Evolutionary conservation across 2,797 vertebrate genomes (phyloP), one percentile per base, ranked within the genome.

Genomic region (Macrochelys suwanniensis): DNA sequence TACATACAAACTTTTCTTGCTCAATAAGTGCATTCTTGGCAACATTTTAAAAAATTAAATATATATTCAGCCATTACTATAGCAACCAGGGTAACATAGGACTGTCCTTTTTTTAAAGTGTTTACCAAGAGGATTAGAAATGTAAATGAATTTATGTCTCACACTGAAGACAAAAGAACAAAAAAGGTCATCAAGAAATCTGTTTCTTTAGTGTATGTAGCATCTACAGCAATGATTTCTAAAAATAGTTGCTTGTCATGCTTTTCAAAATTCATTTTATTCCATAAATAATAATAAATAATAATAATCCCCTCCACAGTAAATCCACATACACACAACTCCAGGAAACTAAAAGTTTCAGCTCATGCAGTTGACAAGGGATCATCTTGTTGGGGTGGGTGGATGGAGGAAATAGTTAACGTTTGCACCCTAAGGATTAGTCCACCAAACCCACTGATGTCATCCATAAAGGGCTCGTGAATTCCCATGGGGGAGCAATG

Each of bases 131-230:
- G 3, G 4, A 92, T 78, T 5, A 57, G 80, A 92, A 88, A 10
- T 51, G 5, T 13, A 86, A 80, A 74, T 2, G 3, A 87, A 79
- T 93, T 61, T 25, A 9, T 91, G 21, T 37, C 12, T 90, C 85
- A 94, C 88, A 79, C 37, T 28, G 13, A 78, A 87, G 51, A 84
- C 89, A 79, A 28, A 90, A 87, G 68, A 95, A 47, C 26, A 86
- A 94, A 94, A 94, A 96, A 81, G 28, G 21, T 80, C 74, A 89
- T 50, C 16, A 6, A 68, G 33, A 71, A 80, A 94, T 88, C 2
- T 95, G 84, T 80, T 76, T 51, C 84, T 82, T 50, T 51, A 96
- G 76, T 42, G 56, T 77, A 47, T 28, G 4, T 65, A 65, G 61
- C 61, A 65, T 26, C 51, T 94, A 83, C 56, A 25, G 25, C 56